Base-by-base conservation (phyloP, 2,888 invertebrate species). In the Pheosia gnoma region DNA sequence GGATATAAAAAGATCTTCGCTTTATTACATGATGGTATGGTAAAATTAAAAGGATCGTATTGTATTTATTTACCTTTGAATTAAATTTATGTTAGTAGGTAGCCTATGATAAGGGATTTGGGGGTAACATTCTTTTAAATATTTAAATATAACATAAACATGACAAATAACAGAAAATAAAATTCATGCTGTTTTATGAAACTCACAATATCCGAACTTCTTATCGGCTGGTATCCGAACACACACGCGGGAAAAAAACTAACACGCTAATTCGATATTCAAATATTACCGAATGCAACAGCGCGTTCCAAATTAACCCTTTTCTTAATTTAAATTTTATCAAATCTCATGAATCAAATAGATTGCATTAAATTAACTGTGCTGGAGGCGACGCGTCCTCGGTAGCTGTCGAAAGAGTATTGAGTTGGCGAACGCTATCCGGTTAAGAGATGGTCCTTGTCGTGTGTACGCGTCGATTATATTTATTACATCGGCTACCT, bases 401-500 rank as follows among this genome's bases (percentile, higher is more conserved):
- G 85, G 82, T 89, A 83, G 84, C 84, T 83, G 92, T 87, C 87
- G 88, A 88, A 88, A 83, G 89, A 86, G 88, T 85, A 89, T 92
- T 88, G 90, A 91, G 87, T 84, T 85, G 87, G 87, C 89, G 81
- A 82, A 83, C 84, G 86, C 82, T 80, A 78, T 83, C 83, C 79
- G 78, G 82, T 83, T 79, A 84, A 82, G 83, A 84, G 81, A 79
- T 81, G 84, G 83, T 84, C 81, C 84, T 82, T 88, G 89, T 88
- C 88, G 85, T 77, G 87, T 84, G 86, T 25, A 25, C 81, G 89
- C 86, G 89, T 90, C 87, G 88, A 92, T 91, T 93, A 91, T 93
- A 93, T 93, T 91, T 93, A 92, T 91, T 92, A 88, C 90, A 88
- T 85, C 85, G 84, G 83, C 77, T 69, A 25, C 25, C 25, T 25